Percentiles rank a stretch among this genome's conserved stretches.
phyloP scores from a whole-genome alignment of 2,113 vertebrate genomes.

The Melospiza melodia region DNA sequence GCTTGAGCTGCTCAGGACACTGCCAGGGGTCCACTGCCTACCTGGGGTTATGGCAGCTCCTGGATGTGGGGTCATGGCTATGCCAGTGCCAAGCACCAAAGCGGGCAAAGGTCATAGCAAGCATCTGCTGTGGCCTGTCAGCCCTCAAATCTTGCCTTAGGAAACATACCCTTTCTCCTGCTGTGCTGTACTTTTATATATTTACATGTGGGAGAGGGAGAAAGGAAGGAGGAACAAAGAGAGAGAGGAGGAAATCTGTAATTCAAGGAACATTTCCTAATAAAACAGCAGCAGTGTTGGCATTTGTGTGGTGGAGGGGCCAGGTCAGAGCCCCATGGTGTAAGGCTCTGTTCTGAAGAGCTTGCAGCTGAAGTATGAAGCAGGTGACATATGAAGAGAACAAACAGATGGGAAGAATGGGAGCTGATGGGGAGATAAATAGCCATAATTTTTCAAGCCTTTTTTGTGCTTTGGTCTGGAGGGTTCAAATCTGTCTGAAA shows the following conservation, averaged over 20 bases:
- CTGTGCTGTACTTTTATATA: accelerated
- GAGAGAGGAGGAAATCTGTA: neutral
- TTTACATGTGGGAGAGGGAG: neutral
- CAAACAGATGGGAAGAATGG: neutral
- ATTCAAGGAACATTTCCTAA: neutral
- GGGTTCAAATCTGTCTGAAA: neutral
- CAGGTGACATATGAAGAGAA: neutral
- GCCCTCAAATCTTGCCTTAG: neutral
- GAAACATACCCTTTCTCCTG: neutral
- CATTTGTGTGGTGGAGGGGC: neutral
- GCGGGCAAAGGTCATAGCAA: neutral
- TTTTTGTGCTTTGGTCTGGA: neutral
- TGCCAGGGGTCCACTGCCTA: accelerated
- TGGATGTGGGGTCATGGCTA: accelerated
- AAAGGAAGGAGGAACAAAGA: neutral
- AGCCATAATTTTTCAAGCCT: neutral
- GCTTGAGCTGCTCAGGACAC: accelerated
- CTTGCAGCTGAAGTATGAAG: neutral
- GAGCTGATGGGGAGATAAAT: neutral
- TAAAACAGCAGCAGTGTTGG: neutral
- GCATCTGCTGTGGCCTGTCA: neutral
- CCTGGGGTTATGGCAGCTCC: neutral
- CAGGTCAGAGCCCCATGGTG: neutral
- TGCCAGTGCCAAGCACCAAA: neutral
- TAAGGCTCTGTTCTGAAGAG: neutral